These are phyloP conservation scores for Leptinotarsa undecemlineata DNA, from an alignment of 1,140 invertebrate species.

Conservation along the genomic window DNA sequence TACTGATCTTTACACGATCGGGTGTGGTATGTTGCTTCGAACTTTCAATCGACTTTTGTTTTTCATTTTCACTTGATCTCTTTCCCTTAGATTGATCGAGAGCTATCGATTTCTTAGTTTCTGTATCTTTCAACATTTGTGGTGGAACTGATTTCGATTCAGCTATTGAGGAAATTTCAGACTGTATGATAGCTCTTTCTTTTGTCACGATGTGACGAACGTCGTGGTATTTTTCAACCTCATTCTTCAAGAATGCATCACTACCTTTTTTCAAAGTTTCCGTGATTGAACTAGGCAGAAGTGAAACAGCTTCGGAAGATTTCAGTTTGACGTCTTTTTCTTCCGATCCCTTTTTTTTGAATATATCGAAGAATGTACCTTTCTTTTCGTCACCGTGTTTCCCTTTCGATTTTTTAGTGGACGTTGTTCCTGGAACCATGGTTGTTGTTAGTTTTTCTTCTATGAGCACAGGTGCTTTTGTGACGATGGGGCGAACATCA, in stretches of 20 bases:
- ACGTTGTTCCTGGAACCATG: background rate
- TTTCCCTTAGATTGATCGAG: slow-evolving; percentile 30
- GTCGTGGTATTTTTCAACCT: slow-evolving; percentile 36
- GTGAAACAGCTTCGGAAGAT: background rate
- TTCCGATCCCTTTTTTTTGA: slow-evolving; percentile 28
- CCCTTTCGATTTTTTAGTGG: slow-evolving; percentile 1
- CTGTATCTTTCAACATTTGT: background rate
- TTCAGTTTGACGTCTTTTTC: slow-evolving; percentile 7
- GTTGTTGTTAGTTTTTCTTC: background rate
- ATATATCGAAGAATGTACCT: slow-evolving; percentile 27
- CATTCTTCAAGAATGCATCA: slow-evolving; percentile 27
- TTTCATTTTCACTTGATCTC: background rate
- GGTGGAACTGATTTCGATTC: slow-evolving; percentile 28
- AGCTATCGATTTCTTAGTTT: slow-evolving; percentile 22
- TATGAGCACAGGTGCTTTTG: background rate
- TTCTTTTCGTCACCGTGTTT: slow-evolving; percentile 24
- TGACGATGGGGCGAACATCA: slow-evolving; percentile 22
- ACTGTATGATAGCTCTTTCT: slow-evolving; percentile 10
- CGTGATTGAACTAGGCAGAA: slow-evolving; percentile 16
- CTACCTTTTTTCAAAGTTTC: slow-evolving; percentile 21
- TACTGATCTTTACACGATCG: background rate
- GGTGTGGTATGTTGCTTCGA: too few relatives aligned
- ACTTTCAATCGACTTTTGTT: too few relatives aligned
- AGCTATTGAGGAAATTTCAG: slow-evolving; percentile 26
- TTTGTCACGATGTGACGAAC: slow-evolving; percentile 19